Evolutionary conservation across 2,113 vertebrate species (phyloP).

Genomic region (Brienomyrus brachyistius): DNA sequence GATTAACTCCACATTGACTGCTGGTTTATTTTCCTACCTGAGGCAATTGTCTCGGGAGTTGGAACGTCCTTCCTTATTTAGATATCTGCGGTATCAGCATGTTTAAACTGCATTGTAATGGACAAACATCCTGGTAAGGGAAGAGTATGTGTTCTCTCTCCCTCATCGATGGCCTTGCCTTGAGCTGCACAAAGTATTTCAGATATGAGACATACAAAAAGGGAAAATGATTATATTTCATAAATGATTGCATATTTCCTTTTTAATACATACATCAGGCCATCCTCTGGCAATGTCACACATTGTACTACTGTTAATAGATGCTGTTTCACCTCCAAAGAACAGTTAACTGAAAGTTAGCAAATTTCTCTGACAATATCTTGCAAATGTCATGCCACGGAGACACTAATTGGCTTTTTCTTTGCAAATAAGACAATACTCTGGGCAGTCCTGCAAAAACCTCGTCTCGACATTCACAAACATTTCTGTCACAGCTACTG

Average conservation of each 20-base stretch:
- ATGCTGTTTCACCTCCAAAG: constrained; percentile 42
- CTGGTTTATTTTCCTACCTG: not conserved
- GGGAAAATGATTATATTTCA: constrained; percentile 8
- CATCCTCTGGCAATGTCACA: constrained; percentile 47
- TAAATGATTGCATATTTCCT: constrained; percentile 34
- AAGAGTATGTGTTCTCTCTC: not conserved
- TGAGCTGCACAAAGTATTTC: not conserved
- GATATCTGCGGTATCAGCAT: not conserved
- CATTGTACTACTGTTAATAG: constrained; percentile 50
- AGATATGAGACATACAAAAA: not conserved
- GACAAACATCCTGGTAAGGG: not conserved
- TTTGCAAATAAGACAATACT: not conserved
- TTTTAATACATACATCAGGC: constrained; percentile 60
- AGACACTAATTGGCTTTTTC: constrained; percentile 34
- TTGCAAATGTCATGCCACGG: constrained; percentile 40
- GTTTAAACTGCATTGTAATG: not conserved
- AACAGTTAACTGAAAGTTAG: constrained; percentile 49
- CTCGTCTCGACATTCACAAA: not conserved
- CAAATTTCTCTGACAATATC: constrained; percentile 36
- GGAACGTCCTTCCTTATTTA: constrained; percentile 15
- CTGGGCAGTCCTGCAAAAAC: not conserved
- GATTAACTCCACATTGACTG: not conserved
- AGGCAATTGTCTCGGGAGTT: not conserved
- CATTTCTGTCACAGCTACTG: not conserved
- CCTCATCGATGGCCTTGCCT: not conserved